Conservation (phyloP, 2,797 vertebrate species). For the Chaunax sp. region DNA sequence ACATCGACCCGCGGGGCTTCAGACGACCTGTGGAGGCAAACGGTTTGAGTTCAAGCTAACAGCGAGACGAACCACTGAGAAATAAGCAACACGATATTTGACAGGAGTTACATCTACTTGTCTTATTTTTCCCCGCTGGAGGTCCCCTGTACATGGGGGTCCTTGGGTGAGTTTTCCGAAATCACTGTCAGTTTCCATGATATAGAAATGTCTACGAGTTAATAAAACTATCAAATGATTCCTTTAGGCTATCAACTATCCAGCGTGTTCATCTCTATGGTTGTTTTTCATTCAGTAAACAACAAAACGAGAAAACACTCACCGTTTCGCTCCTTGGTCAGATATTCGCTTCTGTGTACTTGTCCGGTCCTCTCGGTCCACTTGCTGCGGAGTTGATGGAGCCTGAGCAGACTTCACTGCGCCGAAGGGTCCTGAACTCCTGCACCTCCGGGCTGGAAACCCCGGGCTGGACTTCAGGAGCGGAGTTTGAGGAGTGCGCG, state of each 20-base stretch:
- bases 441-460: conserved; percentile 42
- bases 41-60: background rate
- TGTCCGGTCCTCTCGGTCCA: conserved; percentile 22
- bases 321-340: conserved; percentile 33
- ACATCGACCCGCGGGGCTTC: conserved; percentile 41
- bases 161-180: background rate
- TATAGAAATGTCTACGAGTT: background rate
- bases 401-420: background rate
- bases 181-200: background rate
- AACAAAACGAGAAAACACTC: conserved; percentile 12
- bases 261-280: background rate
- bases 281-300: background rate
- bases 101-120: too few relatives aligned
- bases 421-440: conserved; percentile 20
- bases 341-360: background rate
- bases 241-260: background rate
- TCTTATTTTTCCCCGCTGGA: too few relatives aligned
- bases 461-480: conserved; percentile 30
- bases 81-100: background rate
- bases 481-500: background rate
- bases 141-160: too few relatives aligned
- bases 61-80: background rate
- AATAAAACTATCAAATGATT: background rate
- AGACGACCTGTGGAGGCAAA: conserved; percentile 36
- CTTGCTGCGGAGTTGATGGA: conserved; percentile 58